These are phyloP conservation scores for Kryptopterus vitreolus DNA, from an alignment of 2,797 vertebrate species.

Conservation along the genomic window DNA sequence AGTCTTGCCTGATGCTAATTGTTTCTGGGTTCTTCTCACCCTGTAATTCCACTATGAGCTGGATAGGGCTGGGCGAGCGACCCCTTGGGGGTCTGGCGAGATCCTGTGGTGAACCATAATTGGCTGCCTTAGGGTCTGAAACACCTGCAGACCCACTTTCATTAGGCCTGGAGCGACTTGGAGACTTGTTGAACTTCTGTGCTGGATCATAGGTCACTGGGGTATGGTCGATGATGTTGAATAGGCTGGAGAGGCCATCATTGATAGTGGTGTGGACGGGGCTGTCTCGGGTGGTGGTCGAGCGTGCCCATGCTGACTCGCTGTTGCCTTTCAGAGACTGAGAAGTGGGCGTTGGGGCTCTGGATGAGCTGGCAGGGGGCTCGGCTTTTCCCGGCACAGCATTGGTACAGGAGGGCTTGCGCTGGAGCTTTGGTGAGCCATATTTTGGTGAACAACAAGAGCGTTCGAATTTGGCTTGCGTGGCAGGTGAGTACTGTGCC, in stretches of 20 bases:
- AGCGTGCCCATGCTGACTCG: conserved; percentile 97
- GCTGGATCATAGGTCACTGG: conserved; percentile 81
- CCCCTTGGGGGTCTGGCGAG: conserved; percentile 76
- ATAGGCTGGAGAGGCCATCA: conserved; percentile 96
- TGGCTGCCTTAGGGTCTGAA: conserved; percentile 55
- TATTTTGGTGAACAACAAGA: conserved; percentile 97
- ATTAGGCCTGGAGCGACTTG: conserved; percentile 79
- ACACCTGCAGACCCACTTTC: conserved; percentile 42
- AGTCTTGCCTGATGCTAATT: conserved; percentile 85
- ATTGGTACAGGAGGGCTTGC: conserved; percentile 73
- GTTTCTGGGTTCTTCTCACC: conserved; percentile 83
- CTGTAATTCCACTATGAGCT: conserved; percentile 79
- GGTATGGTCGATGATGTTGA: conserved; percentile 97
- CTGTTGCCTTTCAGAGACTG: conserved; percentile 86
- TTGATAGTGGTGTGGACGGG: conserved; percentile 97
- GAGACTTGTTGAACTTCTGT: conserved; percentile 85
- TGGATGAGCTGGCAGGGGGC: conserved; percentile 67
- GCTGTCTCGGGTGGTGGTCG: conserved; percentile 95
- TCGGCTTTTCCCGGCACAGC: conserved; percentile 78
- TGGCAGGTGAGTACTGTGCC: conserved; percentile 87
- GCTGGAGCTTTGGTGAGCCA: conserved; percentile 94
- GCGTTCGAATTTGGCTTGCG: conserved; percentile 94
- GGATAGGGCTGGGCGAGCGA: conserved; percentile 91
- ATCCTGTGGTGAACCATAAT: conserved; percentile 74
- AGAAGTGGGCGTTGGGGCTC: conserved; percentile 65